phyloP scores from a whole-genome alignment of 2,113 vertebrate genomes.

The Cavia porcellus region DNA sequence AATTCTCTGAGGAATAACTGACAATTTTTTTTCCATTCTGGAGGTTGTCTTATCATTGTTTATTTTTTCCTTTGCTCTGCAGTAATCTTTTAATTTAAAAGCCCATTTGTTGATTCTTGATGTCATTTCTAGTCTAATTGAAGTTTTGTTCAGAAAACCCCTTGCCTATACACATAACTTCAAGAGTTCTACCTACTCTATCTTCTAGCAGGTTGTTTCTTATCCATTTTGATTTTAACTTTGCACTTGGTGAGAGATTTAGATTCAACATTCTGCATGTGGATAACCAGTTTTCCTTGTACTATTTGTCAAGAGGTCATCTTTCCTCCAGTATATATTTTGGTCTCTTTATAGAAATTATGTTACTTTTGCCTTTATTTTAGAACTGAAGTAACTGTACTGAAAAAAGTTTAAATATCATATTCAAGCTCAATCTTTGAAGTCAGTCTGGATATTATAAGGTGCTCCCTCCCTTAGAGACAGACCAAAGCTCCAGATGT shows the following conservation, averaged over 20 bases:
- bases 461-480: background rate
- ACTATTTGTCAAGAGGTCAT: background rate
- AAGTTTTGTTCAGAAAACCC: background rate
- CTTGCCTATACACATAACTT: background rate
- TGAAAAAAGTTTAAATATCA: constrained; percentile 4
- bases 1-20: background rate
- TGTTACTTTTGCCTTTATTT: background rate
- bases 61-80: background rate
- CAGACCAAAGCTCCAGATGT: background rate
- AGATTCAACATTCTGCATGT: background rate
- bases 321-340: background rate
- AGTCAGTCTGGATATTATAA: background rate
- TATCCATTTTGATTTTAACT: background rate
- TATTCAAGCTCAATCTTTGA: background rate
- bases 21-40: background rate
- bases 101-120: background rate
- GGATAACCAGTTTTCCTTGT: background rate
- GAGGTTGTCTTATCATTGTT: background rate
- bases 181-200: background rate
- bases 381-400: constrained; percentile 1
- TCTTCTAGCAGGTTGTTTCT: background rate
- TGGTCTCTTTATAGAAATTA: background rate
- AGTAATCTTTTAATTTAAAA: background rate
- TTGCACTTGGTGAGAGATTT: background rate
- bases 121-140: background rate